Evolutionary conservation across 2,888 invertebrate genomes (phyloP).

Genomic region (Dinocampus coccinellae): DNA sequence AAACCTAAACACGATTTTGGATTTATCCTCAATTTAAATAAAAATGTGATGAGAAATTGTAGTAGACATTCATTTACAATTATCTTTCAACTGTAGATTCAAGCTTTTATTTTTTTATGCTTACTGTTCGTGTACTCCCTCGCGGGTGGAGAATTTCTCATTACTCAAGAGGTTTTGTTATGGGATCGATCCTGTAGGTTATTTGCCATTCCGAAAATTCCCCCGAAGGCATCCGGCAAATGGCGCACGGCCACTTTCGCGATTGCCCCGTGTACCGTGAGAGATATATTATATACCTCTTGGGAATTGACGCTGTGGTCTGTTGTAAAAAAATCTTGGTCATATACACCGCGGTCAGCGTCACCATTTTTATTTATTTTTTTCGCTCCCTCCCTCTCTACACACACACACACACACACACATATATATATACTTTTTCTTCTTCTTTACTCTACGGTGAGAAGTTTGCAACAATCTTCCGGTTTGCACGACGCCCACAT

Average conservation of each 20-base stretch:
- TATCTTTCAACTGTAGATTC: not conserved
- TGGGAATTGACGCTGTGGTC: conserved; percentile 31
- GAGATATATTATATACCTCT: conserved; percentile 26
- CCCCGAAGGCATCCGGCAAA: conserved; percentile 24
- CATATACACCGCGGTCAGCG: not conserved
- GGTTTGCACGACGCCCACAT: conserved; percentile 45
- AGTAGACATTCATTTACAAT: not conserved
- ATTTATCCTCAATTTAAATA: not conserved
- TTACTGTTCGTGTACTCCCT: not conserved
- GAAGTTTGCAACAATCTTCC: conserved; percentile 32
- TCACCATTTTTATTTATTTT: not conserved
- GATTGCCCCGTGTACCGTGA: conserved; percentile 21
- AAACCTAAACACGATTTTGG: not conserved
- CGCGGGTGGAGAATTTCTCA: conserved; percentile 13
- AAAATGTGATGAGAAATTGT: not conserved
- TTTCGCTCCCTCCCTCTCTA: not conserved
- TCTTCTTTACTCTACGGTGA: no score
- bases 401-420: no score
- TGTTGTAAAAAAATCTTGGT: conserved; percentile 19
- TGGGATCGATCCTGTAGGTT: conserved; percentile 8
- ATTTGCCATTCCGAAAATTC: conserved; percentile 31
- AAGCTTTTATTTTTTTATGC: not conserved
- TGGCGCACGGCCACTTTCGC: conserved; percentile 31
- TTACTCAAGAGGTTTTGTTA: conserved; percentile 16
- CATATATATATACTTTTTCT: no score